A percentile compares a stretch with the other conserved stretches of the same genome.
phyloP scores from a whole-genome alignment of 2,797 vertebrate genomes.

The Oreortyx pictus region DNA sequence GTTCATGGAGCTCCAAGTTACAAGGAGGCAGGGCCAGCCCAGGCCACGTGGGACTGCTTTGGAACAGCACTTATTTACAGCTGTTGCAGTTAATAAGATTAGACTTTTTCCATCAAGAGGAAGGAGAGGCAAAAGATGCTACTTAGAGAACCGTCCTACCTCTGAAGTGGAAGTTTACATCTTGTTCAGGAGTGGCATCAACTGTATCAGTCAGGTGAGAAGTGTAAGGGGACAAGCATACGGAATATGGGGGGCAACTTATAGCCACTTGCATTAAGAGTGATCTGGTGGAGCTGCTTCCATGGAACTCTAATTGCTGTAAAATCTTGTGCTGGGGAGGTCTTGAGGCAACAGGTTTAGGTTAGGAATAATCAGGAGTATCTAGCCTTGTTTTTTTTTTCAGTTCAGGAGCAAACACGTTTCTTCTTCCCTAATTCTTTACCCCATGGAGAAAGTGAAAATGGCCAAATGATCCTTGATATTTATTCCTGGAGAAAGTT shows the following conservation, averaged over 20 bases:
- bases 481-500: not conserved
- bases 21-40: not conserved
- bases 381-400: not conserved
- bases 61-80: slow-evolving; percentile 66
- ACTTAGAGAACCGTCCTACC: not conserved
- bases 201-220: not conserved
- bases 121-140: slow-evolving; percentile 40
- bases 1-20: slow-evolving; percentile 7
- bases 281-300: not conserved
- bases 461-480: not conserved
- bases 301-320: not conserved
- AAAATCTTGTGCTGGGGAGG: not conserved
- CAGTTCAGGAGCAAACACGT: accelerated
- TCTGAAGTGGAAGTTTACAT: not conserved
- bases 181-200: not conserved
- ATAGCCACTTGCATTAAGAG: not conserved
- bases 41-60: slow-evolving; percentile 16
- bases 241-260: not conserved
- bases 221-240: not conserved
- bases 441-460: not conserved
- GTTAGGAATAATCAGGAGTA: not conserved
- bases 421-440: not conserved
- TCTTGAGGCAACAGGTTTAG: not conserved
- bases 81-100: slow-evolving; percentile 68
- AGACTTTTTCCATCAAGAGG: slow-evolving; percentile 45